phyloP scores from a whole-genome alignment of 2,888 invertebrate species.

The Apamea sordens region DNA sequence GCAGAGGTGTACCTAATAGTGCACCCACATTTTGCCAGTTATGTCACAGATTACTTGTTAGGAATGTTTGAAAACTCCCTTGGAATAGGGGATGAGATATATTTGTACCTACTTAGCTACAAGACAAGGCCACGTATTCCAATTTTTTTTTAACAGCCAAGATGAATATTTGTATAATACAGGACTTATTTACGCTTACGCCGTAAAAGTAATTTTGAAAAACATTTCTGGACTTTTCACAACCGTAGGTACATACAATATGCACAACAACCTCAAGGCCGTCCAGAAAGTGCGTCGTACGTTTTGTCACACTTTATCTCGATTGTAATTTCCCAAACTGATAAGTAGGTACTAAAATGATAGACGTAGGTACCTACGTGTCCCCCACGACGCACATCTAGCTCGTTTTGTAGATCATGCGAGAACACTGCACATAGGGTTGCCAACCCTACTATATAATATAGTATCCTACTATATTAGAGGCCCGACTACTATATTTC shows the following conservation, averaged over 20 bases:
- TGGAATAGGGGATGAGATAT: no score
- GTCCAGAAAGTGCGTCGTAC: constrained; percentile 18
- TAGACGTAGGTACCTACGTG: background rate
- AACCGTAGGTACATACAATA: background rate
- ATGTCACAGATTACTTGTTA: no score
- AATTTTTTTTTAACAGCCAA: no score
- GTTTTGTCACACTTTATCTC: constrained; percentile 19
- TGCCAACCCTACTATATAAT: no score
- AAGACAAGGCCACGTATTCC: no score
- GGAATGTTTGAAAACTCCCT: no score
- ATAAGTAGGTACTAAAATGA: background rate
- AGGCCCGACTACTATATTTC: no score
- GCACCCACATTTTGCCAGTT: no score
- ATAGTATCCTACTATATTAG: no score
- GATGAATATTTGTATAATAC: background rate
- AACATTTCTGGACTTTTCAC: constrained; percentile 14
- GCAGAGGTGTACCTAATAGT: no score
- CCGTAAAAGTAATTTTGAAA: constrained; percentile 14
- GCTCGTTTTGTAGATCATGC: background rate
- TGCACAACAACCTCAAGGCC: constrained; percentile 40
- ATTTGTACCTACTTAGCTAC: no score
- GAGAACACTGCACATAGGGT: background rate
- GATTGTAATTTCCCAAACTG: background rate
- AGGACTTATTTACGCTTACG: background rate
- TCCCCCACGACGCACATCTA: constrained; percentile 26